Evolutionary conservation across 2,113 vertebrate species (phyloP), one percentile per base, ranked within the genome.

Genomic region (Gorsachius goisagi): DNA sequence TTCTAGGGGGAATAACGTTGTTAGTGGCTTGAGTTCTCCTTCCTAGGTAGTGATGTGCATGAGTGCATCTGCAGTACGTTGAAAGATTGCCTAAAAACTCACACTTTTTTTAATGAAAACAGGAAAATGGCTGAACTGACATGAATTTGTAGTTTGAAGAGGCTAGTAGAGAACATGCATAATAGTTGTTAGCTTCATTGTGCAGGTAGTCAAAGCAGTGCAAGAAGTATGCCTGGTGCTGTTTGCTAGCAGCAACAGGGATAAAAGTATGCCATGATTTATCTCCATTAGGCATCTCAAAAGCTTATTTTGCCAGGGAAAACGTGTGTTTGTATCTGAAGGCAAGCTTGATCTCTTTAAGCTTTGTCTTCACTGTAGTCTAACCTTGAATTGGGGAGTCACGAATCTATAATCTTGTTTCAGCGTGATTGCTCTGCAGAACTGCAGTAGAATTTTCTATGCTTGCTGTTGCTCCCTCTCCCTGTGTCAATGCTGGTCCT

Each of bases 361-460:
- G 90, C 72, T 76, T 88, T 80, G 83, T 83, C 82, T 93, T 59
- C 12, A 5, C 88, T 90, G 68, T 85, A 64, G 85, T 85, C 91
- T 96, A 91, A 91, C 95, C 95, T 97, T 96, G 96, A 95, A 50
- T 62, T 84, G 92, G 69, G 83, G 39, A 96, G 93, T 96, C 95
- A 96, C 63, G 82, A 94, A 95, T 96, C 93, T 79, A 32, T 97
- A 94, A 95, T 95, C 93, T 95, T 33, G 75, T 95, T 96, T 86
- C 71, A 28, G 90, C 20, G 17, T 90, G 96, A 95, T 94, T 91
- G 95, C 95, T 96, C 88, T 95, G 91, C 96, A 95, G 95, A 88
- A 26, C 91, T 90, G 88, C 91, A 83, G 96, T 66, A 77, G 88
- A 90, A 88, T 95, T 95, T 85, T 94, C 73, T 85, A 5, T 58